A percentile compares a stretch with the other conserved stretches of the same genome.
These are phyloP conservation scores for Pseudomugil gertrudae DNA, from an alignment of 2,797 vertebrate genomes.

Conservation along the genomic window DNA sequence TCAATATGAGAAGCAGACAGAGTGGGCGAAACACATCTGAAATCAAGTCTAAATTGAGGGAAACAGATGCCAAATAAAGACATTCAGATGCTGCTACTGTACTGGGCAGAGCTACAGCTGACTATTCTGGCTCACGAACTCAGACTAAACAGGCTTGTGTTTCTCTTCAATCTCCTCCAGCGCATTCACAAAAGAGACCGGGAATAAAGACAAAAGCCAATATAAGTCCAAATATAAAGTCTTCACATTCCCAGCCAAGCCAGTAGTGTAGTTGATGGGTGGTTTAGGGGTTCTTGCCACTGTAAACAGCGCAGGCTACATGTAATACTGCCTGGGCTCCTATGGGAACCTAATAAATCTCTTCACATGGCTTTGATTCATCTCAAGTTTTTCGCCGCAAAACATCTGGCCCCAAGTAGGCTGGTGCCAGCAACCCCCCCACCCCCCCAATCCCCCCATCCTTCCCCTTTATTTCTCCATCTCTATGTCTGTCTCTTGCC, in stretches of 20 bases:
- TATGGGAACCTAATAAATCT: constrained; percentile 84
- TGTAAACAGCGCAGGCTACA: constrained; percentile 81
- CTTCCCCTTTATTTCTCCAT: constrained; percentile 57
- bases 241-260: constrained; percentile 82
- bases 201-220: constrained; percentile 77
- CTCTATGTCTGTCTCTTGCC: constrained; percentile 63
- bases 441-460: constrained; percentile 14
- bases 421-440: constrained; percentile 76
- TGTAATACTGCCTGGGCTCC: constrained; percentile 82
- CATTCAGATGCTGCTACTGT: constrained; percentile 81
- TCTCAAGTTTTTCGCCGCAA: constrained; percentile 82
- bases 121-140: constrained; percentile 74
- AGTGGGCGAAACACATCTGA: constrained; percentile 67
- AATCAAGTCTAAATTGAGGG: constrained; percentile 72
- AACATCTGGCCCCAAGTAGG: constrained; percentile 83
- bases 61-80: constrained; percentile 82
- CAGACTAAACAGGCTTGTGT: constrained; percentile 79
- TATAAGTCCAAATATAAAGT: constrained; percentile 82
- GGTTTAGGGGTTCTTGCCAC: constrained; percentile 81
- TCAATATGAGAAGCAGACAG: constrained; percentile 68
- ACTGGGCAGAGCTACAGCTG: constrained; percentile 78
- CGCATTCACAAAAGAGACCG: constrained; percentile 65
- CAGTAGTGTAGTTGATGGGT: constrained; percentile 83
- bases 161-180: constrained; percentile 76
- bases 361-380: constrained; percentile 85